Evolutionary conservation across 2,888 invertebrate genomes (phyloP).

Genomic region (Sphecodes monilicornis): DNA sequence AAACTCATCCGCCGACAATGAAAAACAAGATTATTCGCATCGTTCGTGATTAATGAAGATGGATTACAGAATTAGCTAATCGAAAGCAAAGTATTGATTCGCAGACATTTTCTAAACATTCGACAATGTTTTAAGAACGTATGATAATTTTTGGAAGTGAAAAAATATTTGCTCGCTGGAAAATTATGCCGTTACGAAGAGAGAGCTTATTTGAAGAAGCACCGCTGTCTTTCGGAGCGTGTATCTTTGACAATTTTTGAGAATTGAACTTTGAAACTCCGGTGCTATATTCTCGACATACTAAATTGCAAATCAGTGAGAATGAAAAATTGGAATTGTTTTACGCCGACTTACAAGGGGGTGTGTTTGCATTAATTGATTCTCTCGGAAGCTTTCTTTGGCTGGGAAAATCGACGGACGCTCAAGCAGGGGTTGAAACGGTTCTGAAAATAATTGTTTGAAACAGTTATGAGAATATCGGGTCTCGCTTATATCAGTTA

Average conservation of each 20-base stretch:
- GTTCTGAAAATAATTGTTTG: too few species aligned
- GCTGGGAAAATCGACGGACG: too few species aligned
- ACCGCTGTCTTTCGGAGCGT: too few species aligned
- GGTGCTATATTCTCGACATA: too few species aligned
- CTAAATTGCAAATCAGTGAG: neutral
- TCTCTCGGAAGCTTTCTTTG: neutral
- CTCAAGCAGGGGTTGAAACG: too few species aligned
- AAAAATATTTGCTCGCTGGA: too few species aligned
- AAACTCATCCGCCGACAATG: neutral
- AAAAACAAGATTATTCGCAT: neutral
- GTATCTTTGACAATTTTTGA: neutral
- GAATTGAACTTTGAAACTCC: neutral
- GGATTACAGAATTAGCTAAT: neutral
- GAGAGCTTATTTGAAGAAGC: too few species aligned
- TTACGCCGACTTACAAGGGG: neutral
- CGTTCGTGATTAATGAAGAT: neutral
- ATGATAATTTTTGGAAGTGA: too few species aligned
- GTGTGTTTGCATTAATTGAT: neutral
- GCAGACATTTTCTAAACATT: neutral
- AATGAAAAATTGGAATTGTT: neutral
- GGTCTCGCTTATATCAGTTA: too few species aligned
- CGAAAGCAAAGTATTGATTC: neutral
- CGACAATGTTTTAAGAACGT: neutral
- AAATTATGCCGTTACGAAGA: too few species aligned
- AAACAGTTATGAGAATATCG: too few species aligned